Conservation (phyloP, 2,113 vertebrate species). For the Vicugna pacos region DNA sequence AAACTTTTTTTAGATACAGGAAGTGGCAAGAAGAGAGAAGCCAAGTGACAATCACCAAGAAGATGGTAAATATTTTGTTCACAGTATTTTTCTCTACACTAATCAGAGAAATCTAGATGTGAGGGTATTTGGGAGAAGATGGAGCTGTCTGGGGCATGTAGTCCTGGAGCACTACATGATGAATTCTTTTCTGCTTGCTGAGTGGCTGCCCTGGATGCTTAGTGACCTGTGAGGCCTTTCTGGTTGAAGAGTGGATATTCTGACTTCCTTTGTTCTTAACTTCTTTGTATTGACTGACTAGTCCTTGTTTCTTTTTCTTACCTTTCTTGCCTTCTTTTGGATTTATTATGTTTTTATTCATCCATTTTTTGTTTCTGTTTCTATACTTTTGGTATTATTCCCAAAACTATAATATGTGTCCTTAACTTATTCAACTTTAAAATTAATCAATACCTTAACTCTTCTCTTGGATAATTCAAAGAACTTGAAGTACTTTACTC, state of each 20-base stretch:
- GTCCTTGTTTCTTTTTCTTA: neutral
- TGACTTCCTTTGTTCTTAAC: constrained; percentile 46
- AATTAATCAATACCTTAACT: constrained; percentile 51
- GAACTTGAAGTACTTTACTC: constrained; percentile 6
- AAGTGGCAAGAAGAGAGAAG: constrained; percentile 73
- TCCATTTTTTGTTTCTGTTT: neutral
- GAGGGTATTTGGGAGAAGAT: constrained; percentile 19
- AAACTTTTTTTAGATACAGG: constrained; percentile 74
- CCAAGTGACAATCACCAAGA: constrained; percentile 72
- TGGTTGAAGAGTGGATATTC: constrained; percentile 13
- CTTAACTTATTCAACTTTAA: constrained; percentile 40
- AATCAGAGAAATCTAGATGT: constrained; percentile 17
- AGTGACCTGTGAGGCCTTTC: neutral
- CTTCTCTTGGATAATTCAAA: constrained; percentile 45
- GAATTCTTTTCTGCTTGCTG: constrained; percentile 14
- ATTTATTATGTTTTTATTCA: constrained; percentile 28
- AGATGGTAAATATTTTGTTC: constrained; percentile 80
- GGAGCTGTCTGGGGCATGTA: neutral
- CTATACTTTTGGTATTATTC: constrained; percentile 36
- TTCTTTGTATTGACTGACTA: neutral
- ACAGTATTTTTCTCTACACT: neutral
- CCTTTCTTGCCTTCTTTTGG: constrained; percentile 13
- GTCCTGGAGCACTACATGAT: neutral
- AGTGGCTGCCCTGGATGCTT: neutral
- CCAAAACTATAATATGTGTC: neutral